Evolutionary conservation across 2,888 invertebrate species (phyloP).

Genomic region (Drosophila borborema): DNA sequence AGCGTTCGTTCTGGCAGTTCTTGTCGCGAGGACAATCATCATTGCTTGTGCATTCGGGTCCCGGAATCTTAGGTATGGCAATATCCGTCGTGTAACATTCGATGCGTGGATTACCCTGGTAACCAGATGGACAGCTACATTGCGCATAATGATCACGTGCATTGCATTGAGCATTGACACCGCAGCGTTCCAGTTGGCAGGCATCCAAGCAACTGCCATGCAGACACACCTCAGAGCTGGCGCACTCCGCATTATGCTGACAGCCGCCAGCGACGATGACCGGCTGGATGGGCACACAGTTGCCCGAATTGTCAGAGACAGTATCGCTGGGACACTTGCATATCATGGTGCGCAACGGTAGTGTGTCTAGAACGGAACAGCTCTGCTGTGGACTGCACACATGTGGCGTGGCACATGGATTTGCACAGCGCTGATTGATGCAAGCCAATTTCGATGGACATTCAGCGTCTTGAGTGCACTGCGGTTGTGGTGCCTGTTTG

Average conservation of each 20-base stretch:
- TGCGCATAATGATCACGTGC: constrained; percentile 91
- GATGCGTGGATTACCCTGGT: constrained; percentile 91
- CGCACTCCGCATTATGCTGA: constrained; percentile 90
- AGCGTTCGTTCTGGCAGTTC: constrained; percentile 91
- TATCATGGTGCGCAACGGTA: constrained; percentile 93
- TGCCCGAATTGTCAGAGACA: constrained; percentile 90
- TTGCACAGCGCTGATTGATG: constrained; percentile 90
- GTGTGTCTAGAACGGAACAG: constrained; percentile 91
- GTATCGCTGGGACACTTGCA: constrained; percentile 94
- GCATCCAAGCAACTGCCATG: constrained; percentile 92
- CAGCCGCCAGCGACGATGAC: constrained; percentile 87
- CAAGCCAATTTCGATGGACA: constrained; percentile 92
- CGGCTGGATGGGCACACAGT: constrained; percentile 88
- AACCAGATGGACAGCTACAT: constrained; percentile 92
- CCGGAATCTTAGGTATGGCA: constrained; percentile 70
- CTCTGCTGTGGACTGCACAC: constrained; percentile 92
- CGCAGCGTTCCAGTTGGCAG: constrained; percentile 91
- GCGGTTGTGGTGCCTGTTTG: constrained; percentile 85
- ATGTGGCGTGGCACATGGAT: constrained; percentile 90
- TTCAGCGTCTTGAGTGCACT: constrained; percentile 91
- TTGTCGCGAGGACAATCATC: constrained; percentile 91
- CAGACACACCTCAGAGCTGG: constrained; percentile 90
- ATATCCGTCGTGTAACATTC: constrained; percentile 87
- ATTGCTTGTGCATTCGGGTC: constrained; percentile 91
- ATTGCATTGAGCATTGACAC: constrained; percentile 92